These are phyloP conservation scores for Sarcophaga variegata DNA, from an alignment of 2,888 invertebrate genomes.

Conservation along the genomic window DNA sequence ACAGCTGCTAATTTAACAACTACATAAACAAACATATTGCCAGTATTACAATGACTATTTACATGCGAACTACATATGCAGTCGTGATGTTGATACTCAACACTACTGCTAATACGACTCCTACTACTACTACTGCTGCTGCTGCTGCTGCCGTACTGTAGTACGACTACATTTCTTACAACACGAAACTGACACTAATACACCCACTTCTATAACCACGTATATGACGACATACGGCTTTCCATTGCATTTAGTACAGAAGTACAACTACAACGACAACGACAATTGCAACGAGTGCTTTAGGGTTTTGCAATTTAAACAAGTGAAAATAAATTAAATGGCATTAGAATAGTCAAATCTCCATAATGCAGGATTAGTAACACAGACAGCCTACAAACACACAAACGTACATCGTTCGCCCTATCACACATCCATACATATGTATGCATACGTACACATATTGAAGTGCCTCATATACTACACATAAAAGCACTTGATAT, in stretches of 20 bases:
- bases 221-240: background rate
- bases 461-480: background rate
- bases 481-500: background rate
- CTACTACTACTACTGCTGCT: too few species aligned
- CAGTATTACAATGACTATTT: background rate
- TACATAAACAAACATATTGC: constrained; percentile 32
- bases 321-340: constrained; percentile 69
- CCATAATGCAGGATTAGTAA: constrained; percentile 57
- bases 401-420: constrained; percentile 12
- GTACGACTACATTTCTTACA: background rate
- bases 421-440: background rate
- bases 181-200: constrained; percentile 2
- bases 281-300: constrained; percentile 43
- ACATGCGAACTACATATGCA: background rate
- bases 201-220: background rate
- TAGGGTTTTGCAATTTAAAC: constrained; percentile 63
- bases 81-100: background rate
- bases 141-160: too few species aligned
- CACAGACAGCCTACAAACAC: constrained; percentile 48
- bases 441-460: background rate
- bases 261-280: background rate
- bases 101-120: too few species aligned
- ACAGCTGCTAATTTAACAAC: constrained; percentile 63
- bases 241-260: constrained; percentile 9
- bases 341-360: constrained; percentile 66